phyloP scores from a whole-genome alignment of 2,797 vertebrate genomes.

The Liasis olivaceus region DNA sequence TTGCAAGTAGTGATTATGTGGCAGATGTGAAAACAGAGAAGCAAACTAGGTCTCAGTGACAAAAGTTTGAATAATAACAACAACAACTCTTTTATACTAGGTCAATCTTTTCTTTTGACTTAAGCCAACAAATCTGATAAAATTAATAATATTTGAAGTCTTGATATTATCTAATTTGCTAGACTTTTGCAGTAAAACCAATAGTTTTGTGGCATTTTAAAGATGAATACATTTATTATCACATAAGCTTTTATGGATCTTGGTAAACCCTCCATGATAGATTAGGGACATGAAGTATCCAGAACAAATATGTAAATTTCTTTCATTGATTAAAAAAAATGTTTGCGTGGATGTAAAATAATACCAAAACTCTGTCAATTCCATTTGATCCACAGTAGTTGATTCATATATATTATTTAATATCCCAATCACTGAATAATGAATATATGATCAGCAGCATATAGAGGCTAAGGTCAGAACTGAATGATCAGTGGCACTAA shows the following conservation, averaged over 20 bases:
- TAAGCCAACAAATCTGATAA: neutral
- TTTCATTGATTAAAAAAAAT: neutral
- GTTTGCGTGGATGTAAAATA: neutral
- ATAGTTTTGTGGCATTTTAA: neutral
- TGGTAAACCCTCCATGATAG: neutral
- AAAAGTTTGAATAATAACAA: neutral
- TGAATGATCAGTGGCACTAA: neutral
- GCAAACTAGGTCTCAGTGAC: neutral
- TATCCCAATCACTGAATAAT: neutral
- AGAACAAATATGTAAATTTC: neutral
- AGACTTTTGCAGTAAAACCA: neutral
- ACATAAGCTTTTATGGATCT: neutral
- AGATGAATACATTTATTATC: neutral
- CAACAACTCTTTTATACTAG: neutral
- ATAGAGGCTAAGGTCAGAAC: neutral
- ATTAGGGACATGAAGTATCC: neutral
- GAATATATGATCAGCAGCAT: neutral
- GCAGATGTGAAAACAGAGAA: neutral
- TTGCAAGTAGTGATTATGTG: neutral
- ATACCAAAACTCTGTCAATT: neutral
- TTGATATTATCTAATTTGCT: neutral
- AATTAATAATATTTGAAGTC: neutral
- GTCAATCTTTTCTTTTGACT: neutral
- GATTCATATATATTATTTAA: neutral
- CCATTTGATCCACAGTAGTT: neutral